Base-by-base conservation (phyloP, 2,888 invertebrate species). In the Glyphotaelius pellucidus region DNA sequence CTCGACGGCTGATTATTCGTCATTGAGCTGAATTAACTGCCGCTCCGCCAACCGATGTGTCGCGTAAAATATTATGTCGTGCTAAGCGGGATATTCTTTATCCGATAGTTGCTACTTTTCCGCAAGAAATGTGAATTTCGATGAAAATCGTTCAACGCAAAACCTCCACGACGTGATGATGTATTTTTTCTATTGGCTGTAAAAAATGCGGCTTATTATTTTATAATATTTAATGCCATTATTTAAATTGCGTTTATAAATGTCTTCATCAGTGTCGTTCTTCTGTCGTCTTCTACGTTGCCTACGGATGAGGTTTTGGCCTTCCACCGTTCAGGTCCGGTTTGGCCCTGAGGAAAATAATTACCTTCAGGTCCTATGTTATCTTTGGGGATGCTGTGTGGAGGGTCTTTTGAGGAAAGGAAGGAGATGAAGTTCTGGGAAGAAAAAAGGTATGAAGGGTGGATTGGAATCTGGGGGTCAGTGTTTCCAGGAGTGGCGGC, bases 1-100 rank as follows among this genome's bases (percentile, higher is more conserved):
- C 30, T 42, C 31, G 80, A 31, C 42, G 19, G 38, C 30, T 81
- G 31, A 80, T 31, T 38, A 81, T 30, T 30, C 42, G 42, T 31
- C 81, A 80, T 80, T 80, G 90, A 47, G 90, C 79, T 80, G 38
- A 90, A 90, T 90, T 80, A 81, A 81, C 81, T 81, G 11, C 79
- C 79, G 47, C 52, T 30, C 31, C 5, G 79, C 32, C 89, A 19
- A 35, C 79, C 80, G 32, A 31, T 80, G 80, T 89, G 35, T 89
- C 80, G 35, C 89, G 3, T 67, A 67, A 9, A 67, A 67, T n/a
- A 67, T n/a, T 25, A 67, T 67, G 25, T 67, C 67, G 67, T n/a
- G 35, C 25, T 25, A 32, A 83, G 83, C 83, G 25, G 83, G 83
- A 35, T 19, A 38, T 32, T 3, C 38, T 32, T 19, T 9, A 25